A percentile compares a stretch with the other conserved stretches of the same genome.
Evolutionary conservation across 2,113 vertebrate genomes (phyloP).

Genomic region (Xiphophorus maculatus): DNA sequence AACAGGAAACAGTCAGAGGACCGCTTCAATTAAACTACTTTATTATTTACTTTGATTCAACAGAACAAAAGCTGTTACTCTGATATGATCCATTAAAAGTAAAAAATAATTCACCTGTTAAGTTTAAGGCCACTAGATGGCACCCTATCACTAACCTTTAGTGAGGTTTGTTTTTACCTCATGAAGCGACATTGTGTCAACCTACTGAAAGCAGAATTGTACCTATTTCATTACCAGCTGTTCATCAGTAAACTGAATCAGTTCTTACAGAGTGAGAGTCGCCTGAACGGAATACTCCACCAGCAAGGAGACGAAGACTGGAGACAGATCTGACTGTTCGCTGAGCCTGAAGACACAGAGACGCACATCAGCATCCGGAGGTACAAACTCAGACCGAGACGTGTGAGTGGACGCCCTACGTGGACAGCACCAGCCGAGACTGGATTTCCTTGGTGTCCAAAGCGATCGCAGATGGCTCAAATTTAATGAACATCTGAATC

Average conservation of each 20-base stretch:
- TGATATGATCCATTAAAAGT: background rate
- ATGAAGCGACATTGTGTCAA: background rate
- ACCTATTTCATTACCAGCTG: background rate
- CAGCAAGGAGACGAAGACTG: constrained; percentile 75
- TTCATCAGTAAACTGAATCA: no score
- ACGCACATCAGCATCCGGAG: background rate
- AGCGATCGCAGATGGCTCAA: constrained; percentile 81
- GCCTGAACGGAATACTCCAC: constrained; percentile 85
- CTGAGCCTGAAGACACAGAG: constrained; percentile 81
- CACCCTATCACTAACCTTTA: no score
- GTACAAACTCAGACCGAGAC: background rate
- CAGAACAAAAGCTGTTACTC: background rate
- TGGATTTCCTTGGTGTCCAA: constrained; percentile 80
- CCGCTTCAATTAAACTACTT: background rate
- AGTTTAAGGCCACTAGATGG: no score
- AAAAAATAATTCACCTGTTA: no score
- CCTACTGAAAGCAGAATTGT: background rate
- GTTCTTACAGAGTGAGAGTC: constrained; percentile 66
- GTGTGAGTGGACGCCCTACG: constrained; percentile 75
- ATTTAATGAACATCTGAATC: constrained; percentile 84
- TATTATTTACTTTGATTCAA: background rate
- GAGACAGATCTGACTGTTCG: constrained; percentile 81
- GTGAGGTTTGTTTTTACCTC: no score
- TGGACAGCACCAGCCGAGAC: constrained; percentile 83
- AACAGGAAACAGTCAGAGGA: constrained; percentile 2